Evolutionary conservation across 2,113 vertebrate genomes (phyloP).

Genomic region (Lepisosteus oculatus): DNA sequence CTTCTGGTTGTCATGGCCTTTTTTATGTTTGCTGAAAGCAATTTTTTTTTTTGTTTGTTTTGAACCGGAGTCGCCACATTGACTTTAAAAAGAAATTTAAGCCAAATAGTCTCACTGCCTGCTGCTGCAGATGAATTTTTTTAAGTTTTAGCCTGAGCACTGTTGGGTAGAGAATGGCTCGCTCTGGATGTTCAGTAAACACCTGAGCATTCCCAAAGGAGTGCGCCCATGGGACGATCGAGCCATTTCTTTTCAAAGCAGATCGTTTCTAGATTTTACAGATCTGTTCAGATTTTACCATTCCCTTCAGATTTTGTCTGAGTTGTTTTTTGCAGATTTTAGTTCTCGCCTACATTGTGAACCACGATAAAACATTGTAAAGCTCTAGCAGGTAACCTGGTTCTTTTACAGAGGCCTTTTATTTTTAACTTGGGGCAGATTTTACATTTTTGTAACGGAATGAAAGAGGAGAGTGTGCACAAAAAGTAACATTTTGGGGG

Average conservation of each 20-base stretch:
- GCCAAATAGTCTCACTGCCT: conserved; percentile 15
- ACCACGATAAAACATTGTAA: conserved; percentile 1
- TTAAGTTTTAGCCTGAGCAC: neutral
- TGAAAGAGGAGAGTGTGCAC: conserved; percentile 58
- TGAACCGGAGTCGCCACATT: neutral
- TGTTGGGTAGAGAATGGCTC: neutral
- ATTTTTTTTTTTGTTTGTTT: neutral
- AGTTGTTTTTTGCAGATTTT: conserved; percentile 1
- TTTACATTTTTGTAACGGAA: conserved; percentile 27
- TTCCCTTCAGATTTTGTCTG: neutral
- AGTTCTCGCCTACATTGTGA: conserved; percentile 21
- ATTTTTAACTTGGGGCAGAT: conserved; percentile 25
- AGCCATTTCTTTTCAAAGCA: conserved; percentile 4
- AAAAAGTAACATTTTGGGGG: conserved; percentile 70
- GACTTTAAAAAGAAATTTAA: conserved; percentile 9
- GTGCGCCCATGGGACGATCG: neutral
- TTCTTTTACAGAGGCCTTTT: conserved; percentile 25
- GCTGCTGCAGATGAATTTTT: neutral
- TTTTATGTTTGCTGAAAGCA: conserved; percentile 4
- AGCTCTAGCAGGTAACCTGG: neutral
- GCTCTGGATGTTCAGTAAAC: neutral
- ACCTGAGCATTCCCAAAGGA: neutral
- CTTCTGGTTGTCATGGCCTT: neutral
- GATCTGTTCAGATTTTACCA: conserved; percentile 31
- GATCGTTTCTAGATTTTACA: conserved; percentile 33